phyloP scores from a whole-genome alignment of 2,113 vertebrate genomes.

The Hymenochirus boettgeri region DNA sequence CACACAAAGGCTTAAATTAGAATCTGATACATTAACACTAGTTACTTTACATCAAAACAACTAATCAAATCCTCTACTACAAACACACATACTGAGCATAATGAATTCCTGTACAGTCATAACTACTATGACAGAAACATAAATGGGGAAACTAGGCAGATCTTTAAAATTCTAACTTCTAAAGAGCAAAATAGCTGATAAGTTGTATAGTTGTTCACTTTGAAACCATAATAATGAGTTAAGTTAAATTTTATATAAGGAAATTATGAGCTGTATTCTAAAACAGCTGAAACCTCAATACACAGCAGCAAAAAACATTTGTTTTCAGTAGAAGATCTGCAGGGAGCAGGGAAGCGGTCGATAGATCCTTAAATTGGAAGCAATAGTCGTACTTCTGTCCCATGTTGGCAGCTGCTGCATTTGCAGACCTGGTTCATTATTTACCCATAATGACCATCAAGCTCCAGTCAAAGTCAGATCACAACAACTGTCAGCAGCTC shows the following conservation, averaged over 20 bases:
- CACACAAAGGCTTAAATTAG: too few relatives aligned
- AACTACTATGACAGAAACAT: too few relatives aligned
- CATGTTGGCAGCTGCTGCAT: conserved; percentile 79
- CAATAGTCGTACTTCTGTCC: conserved; percentile 72
- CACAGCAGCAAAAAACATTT: conserved; percentile 69
- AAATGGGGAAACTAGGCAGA: too few relatives aligned
- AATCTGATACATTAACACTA: too few relatives aligned
- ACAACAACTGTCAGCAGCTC: conserved; percentile 83
- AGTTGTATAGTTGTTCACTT: conserved; percentile 71
- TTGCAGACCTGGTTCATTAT: conserved; percentile 84
- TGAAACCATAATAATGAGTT: conserved; percentile 82
- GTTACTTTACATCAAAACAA: too few relatives aligned
- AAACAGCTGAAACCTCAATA: conserved; percentile 82
- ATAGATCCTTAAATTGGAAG: conserved; percentile 83
- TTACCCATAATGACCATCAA: conserved; percentile 89
- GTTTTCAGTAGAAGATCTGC: conserved; percentile 73
- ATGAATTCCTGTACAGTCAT: too few relatives aligned
- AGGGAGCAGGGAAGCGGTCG: conserved; percentile 72
- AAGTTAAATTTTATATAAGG: conserved; percentile 88
- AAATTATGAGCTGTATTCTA: conserved; percentile 66
- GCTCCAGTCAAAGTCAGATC: conserved; percentile 81
- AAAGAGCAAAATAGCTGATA: neutral
- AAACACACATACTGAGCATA: too few relatives aligned
- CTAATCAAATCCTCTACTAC: too few relatives aligned
- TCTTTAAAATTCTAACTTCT: too few relatives aligned